phyloP scores from a whole-genome alignment of 2,888 invertebrate genomes.

The Gibbula magus region DNA sequence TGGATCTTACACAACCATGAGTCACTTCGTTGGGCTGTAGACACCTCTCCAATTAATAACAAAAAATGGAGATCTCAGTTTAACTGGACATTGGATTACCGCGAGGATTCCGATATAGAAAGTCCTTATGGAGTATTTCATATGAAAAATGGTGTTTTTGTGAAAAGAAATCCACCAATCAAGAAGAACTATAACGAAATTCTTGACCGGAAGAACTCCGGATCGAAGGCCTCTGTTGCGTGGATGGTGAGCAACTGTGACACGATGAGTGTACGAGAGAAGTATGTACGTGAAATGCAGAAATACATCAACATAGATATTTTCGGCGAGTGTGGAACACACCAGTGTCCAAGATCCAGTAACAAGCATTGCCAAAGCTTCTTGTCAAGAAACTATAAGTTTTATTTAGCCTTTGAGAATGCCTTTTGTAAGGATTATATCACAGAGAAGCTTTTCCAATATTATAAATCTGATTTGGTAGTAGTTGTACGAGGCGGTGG shows the following conservation, averaged over 20 bases:
- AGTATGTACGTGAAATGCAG: neutral
- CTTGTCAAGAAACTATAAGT: neutral
- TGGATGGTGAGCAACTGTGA: neutral
- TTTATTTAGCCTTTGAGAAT: constrained; percentile 23
- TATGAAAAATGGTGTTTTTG: neutral
- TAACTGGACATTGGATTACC: neutral
- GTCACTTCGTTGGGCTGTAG: neutral
- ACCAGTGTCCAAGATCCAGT: neutral
- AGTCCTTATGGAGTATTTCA: neutral
- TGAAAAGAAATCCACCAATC: neutral
- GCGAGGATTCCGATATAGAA: neutral
- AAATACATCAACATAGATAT: neutral
- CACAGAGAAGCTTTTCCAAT: constrained; percentile 14
- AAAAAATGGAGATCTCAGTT: neutral
- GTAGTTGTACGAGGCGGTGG: neutral
- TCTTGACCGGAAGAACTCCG: neutral
- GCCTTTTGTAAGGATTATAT: constrained; percentile 14
- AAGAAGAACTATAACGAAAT: neutral
- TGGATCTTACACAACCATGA: neutral
- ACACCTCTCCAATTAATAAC: neutral
- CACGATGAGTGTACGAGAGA: neutral
- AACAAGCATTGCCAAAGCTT: neutral
- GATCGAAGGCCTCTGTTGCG: neutral
- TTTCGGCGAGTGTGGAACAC: neutral
- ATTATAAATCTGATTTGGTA: neutral